Base-by-base conservation (phyloP, 1,140 invertebrate genomes). In the Philotrypesis tridentata region DNA sequence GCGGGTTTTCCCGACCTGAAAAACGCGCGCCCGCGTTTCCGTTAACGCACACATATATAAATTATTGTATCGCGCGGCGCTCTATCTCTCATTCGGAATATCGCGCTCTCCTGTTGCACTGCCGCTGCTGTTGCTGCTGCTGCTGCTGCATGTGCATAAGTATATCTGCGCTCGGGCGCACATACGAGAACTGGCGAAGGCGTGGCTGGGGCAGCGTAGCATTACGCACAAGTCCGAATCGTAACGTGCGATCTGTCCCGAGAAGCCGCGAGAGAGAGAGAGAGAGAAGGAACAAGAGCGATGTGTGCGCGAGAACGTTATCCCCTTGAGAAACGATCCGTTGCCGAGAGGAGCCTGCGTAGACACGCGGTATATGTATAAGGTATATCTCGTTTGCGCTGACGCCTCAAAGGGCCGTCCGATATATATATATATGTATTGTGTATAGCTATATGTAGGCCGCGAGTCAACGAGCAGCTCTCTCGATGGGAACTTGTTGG, bases 1-100 rank as follows among this genome's bases (percentile, higher is more conserved):
- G 17, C 40, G 40, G 72, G 27, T 80, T 77, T 83, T 80, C 67
- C 74, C 80, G 82, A 80, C 79, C 82, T 83, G 67, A 77, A 83
- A 83, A 83, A 37, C 40, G 37, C 55, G 80, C 81, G 31, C 79
- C 23, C 71, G 74, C 67, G 77, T 79, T 68, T 75, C 73, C 61
- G 61, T 75, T 75, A 75, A 61, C 73, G 48, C n/a, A n/a, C n/a
- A n/a, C n/a, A n/a, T 48, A 75, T 31, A 63, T 75, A 75, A 61
- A 75, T 75, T 75, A 61, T 43, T 61, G 70, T 71, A 71, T 71
- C 70, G 37, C 70, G n/a, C 37, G 68, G 67, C 1, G 40, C 17
- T 55, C 48, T 55, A n/a, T 55, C 48, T 55, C 17, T 55, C 48
- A n/a, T 55, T 55, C 17, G 48, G 7, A 29, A 60, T 29, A 29